phyloP scores from a whole-genome alignment of 2,888 invertebrate species.

The Odontocerum albicorne region DNA sequence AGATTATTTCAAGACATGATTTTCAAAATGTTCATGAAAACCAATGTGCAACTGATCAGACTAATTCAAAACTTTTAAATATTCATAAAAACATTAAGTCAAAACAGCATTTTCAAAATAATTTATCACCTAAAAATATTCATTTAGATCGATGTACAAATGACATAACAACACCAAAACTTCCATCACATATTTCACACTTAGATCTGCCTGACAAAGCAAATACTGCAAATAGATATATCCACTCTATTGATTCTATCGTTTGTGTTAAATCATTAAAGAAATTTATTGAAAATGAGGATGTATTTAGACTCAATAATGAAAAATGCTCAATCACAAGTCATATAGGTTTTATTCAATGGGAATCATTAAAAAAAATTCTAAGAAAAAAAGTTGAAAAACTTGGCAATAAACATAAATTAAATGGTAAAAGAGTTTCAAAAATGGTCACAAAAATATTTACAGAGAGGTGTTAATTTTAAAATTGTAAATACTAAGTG shows the following conservation, averaged over 20 bases:
- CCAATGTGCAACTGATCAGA: no score
- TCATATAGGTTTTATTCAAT: constrained; percentile 58
- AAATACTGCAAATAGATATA: no score
- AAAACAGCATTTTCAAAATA: no score
- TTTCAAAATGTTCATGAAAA: no score
- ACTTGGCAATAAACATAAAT: not conserved
- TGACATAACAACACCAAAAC: no score
- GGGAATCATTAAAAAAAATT: constrained; percentile 54
- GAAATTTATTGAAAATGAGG: constrained; percentile 47
- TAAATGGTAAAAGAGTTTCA: constrained; percentile 5
- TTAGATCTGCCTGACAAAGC: no score
- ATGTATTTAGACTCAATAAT: constrained; percentile 45
- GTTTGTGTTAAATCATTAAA: constrained; percentile 39
- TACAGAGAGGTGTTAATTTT: not conserved
- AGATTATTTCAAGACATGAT: constrained; percentile 19
- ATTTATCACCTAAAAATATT: no score
- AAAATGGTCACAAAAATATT: constrained; percentile 47
- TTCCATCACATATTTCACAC: no score
- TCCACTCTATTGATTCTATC: constrained; percentile 15
- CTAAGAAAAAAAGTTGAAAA: constrained; percentile 41
- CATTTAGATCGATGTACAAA: no score
- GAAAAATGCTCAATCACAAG: constrained; percentile 44
- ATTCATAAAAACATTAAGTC: no score
- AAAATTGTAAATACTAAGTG: no score
- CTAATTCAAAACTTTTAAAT: no score